Evolutionary conservation across 2,113 vertebrate genomes (phyloP).

Genomic region (Menura novaehollandiae): DNA sequence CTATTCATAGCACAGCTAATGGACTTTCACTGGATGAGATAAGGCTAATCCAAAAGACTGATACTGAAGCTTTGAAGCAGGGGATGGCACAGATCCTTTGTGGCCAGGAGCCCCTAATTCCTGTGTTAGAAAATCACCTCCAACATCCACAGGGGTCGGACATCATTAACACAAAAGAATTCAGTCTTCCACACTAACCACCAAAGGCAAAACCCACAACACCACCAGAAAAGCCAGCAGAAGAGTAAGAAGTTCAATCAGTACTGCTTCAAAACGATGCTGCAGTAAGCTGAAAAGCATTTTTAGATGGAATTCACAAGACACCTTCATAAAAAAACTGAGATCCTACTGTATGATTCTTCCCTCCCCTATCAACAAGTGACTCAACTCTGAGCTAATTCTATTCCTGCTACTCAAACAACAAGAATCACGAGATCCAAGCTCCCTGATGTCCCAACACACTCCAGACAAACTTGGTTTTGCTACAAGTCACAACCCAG

Average conservation of each 20-base stretch:
- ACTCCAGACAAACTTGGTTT: not conserved
- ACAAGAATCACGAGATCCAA: not conserved
- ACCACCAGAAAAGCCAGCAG: not conserved
- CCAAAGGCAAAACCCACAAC: not conserved
- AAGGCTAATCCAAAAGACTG: constrained; percentile 5
- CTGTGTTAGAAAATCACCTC: not conserved
- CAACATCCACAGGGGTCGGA: not conserved
- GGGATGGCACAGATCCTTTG: not conserved
- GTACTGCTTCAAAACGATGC: not conserved
- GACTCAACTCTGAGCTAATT: not conserved
- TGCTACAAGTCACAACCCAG: not conserved
- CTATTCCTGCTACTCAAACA: not conserved
- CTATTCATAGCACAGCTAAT: not conserved
- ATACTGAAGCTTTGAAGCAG: not conserved
- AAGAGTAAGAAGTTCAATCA: not conserved
- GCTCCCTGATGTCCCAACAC: not conserved
- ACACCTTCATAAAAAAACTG: not conserved
- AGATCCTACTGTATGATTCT: not conserved
- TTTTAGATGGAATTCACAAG: not conserved
- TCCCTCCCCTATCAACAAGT: not conserved
- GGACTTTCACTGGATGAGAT: not conserved
- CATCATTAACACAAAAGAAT: not conserved
- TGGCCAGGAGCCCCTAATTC: not conserved
- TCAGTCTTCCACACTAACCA: not conserved
- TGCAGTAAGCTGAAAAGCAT: not conserved